Base-by-base conservation (phyloP, 2,113 vertebrate species). In the Psittacula cyanocephala region DNA sequence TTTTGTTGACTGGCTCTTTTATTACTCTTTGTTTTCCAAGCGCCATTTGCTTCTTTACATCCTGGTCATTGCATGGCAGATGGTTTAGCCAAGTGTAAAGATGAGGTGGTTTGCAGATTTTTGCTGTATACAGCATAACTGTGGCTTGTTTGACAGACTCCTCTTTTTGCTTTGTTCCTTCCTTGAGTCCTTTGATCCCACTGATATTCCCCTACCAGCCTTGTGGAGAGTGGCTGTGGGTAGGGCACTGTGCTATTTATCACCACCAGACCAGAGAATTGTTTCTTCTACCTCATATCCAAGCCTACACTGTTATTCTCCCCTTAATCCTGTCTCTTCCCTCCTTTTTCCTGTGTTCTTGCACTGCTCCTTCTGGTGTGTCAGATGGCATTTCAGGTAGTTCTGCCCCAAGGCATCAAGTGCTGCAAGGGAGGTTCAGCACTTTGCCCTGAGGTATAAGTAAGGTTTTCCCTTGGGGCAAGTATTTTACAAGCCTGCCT, bases 21-120 rank as follows among this genome's bases (percentile, higher is more conserved):
- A 59, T 59, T 59, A 59, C 88, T 27, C 83, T 94, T 95, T 76
- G 86, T 96, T 95, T 94, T 80, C 91, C 55, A 90, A 94, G 90
- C 96, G 97, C 79, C 96, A 86, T 97, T 95, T 82, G 97, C 97
- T 97, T 92, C 96, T 97, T 97, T 97, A 94, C 93, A 93, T 97
- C 81, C 71, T 95, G 93, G 52, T 97, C 94, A 52, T 97, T 98
- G 98, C 98, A 98, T 98, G 98, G 98, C 97, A 95, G 95, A 91
- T 88, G 89, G 89, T 95, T 95, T 97, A 89, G 95, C 77, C 39
- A 46, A 81, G 60, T 84, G 94, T 95, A 65, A 77, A 94, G 86
- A 88, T 49, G 91, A 95, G 93, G 88, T 55, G 52, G 47, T 90
- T 28, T 65, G 95, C 75, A 80, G 86, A 47, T 67, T 81, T 72